Conservation (phyloP, 1,140 invertebrate species). For the Bicyclus anynana region DNA sequence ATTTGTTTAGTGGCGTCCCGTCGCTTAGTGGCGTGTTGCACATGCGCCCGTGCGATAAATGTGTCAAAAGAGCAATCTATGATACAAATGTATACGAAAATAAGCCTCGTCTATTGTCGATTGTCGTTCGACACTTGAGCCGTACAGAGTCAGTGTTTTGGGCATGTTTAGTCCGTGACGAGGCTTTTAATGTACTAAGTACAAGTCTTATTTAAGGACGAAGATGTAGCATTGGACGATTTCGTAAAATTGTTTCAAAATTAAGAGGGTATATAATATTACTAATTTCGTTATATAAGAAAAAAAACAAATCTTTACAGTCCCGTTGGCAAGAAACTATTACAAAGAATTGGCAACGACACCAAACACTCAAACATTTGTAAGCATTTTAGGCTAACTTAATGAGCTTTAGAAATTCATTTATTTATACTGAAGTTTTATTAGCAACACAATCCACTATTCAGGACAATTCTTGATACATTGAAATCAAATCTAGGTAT, state of each 20-base stretch:
- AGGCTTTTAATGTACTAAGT: constrained; percentile 61
- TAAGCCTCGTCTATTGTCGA: background rate
- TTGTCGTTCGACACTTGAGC: constrained; percentile 44
- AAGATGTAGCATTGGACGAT: constrained; percentile 73
- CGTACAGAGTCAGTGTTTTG: constrained; percentile 28
- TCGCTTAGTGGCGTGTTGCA: too few relatives aligned
- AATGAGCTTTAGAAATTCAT: background rate
- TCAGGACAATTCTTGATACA: too few relatives aligned
- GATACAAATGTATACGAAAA: constrained; percentile 11
- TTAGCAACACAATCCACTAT: too few relatives aligned
- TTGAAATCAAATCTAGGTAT: too few relatives aligned
- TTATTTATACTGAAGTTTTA: too few relatives aligned
- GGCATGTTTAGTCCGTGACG: constrained; percentile 41
- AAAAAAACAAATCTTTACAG: constrained; percentile 24
- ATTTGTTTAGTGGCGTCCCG: too few relatives aligned
- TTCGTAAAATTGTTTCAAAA: constrained; percentile 42
- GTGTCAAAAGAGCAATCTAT: constrained; percentile 15
- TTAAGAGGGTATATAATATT: constrained; percentile 36
- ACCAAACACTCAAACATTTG: constrained; percentile 42
- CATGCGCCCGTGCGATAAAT: background rate
- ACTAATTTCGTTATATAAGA: constrained; percentile 10
- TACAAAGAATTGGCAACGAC: constrained; percentile 54
- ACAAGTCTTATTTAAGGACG: constrained; percentile 73
- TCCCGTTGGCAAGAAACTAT: constrained; percentile 66
- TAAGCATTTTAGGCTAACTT: constrained; percentile 27